Evolutionary conservation across 2,888 invertebrate genomes (phyloP).

Genomic region (Pollenia griseotomentosa): DNA sequence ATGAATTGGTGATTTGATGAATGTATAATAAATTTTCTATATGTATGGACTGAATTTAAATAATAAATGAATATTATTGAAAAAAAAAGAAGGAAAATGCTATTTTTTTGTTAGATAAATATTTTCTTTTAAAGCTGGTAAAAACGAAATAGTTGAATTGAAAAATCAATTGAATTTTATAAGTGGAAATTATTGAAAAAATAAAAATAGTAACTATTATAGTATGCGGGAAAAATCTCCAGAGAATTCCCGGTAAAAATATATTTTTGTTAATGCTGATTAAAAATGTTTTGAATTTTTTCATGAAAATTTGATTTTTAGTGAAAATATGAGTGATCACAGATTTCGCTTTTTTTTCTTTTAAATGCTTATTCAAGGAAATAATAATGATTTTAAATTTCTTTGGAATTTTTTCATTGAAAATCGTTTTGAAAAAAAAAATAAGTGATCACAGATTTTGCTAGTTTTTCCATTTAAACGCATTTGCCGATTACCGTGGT

Average conservation of each 20-base stretch:
- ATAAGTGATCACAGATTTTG: no score
- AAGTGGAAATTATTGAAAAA: neutral
- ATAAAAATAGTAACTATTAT: neutral
- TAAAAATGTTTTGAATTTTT: no score
- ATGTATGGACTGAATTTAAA: conserved; percentile 55
- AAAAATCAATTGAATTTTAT: conserved; percentile 34
- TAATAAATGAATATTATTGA: conserved; percentile 46
- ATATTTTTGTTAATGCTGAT: no score
- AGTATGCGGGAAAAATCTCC: neutral
- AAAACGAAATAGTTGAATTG: conserved; percentile 37
- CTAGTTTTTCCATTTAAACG: no score
- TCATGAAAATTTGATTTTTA: no score
- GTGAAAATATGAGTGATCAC: no score
- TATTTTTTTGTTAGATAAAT: conserved; percentile 37
- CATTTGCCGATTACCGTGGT: no score
- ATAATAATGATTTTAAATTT: no score
- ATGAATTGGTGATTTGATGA: conserved; percentile 62
- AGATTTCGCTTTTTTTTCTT: no score
- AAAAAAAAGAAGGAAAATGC: neutral
- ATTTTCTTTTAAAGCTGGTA: conserved; percentile 12
- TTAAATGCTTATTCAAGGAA: no score
- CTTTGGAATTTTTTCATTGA: no score
- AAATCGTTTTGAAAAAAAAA: no score
- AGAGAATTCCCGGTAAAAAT: neutral
- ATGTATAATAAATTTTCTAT: conserved; percentile 52